Base-by-base conservation (phyloP, 1,140 invertebrate species). In the Vanessa tameamea region DNA sequence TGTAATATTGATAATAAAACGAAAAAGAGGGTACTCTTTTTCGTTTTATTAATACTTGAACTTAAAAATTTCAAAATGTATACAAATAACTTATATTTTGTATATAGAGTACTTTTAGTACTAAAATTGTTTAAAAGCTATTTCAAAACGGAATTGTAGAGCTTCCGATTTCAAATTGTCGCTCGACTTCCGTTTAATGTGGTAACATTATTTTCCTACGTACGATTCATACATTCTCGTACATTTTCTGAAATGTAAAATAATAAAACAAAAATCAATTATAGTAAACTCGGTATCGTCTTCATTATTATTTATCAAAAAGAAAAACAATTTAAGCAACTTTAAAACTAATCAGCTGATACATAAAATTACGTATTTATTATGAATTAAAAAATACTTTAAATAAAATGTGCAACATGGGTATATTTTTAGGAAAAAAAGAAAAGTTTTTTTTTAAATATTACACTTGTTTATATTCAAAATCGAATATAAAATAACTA, bases 111-210 rank as follows among this genome's bases (percentile, higher is more conserved):
- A 55, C 6, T 20, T 55, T 9, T 55, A 20, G n/a, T 16, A 9
- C 2, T 55, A 55, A 55, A 20, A 37, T 61, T 37, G 26, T 69
- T 57, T 69, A 23, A 50, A 31, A 23, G 66, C 53, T 57, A 69
- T 69, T 69, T 69, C 55, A 59, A 51, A 69, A 43, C 66, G 66
- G 66, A 69, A 59, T 26, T 57, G 37, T 20, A n/a, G 31, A 11
- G 66, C 66, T 69, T 69, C 66, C 66, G 51, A 59, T 69, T 69
- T 59, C n/a, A 69, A 61, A 61, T 61, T 23, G 53, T 47, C 66
- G 37, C 55, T 47, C 16, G 50, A 57, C 37, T 55, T 59, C 65
- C 37, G 51, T 37, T 61, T 13, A 51, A n/a, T 61, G 57, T 37
- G 57, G 26, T 37, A 37, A 37, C 26, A 15, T 61, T 37, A 61